Evolutionary conservation across 2,797 vertebrate species (phyloP).

Genomic region (Eurystomus glaucurus): DNA sequence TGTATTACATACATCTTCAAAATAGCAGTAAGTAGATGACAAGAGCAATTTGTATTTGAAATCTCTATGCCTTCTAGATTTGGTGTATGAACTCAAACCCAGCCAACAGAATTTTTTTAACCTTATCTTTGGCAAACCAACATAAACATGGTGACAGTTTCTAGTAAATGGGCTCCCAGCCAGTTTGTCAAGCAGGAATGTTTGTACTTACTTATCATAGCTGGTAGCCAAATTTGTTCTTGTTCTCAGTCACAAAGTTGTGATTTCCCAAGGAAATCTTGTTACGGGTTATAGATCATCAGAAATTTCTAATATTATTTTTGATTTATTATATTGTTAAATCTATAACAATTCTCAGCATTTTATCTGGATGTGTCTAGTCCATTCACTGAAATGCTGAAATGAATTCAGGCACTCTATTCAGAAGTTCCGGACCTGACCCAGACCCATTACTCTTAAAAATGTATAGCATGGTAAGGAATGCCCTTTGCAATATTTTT

Average conservation of each 20-base stretch:
- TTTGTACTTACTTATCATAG: background rate
- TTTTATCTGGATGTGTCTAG: background rate
- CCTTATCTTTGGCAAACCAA: background rate
- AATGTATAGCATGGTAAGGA: background rate
- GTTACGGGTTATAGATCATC: background rate
- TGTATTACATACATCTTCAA: background rate
- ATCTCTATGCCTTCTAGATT: background rate
- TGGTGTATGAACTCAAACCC: background rate
- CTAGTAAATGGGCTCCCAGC: conserved; percentile 5
- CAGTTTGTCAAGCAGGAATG: background rate
- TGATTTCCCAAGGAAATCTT: background rate
- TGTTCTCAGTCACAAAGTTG: background rate
- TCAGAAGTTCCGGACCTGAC: background rate
- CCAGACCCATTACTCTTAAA: background rate
- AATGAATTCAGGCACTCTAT: background rate
- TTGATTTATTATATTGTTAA: background rate
- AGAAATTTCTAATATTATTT: background rate
- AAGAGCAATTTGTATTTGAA: background rate
- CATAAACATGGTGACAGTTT: background rate
- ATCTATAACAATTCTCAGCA: background rate
- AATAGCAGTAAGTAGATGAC: background rate
- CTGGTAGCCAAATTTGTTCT: background rate
- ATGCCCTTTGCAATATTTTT: background rate
- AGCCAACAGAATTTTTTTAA: background rate
- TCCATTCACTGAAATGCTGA: background rate